Percentiles rank a stretch among this genome's conserved stretches.
Conservation (phyloP, 2,888 invertebrate species). For the Caenorhabditis sp. region DNA sequence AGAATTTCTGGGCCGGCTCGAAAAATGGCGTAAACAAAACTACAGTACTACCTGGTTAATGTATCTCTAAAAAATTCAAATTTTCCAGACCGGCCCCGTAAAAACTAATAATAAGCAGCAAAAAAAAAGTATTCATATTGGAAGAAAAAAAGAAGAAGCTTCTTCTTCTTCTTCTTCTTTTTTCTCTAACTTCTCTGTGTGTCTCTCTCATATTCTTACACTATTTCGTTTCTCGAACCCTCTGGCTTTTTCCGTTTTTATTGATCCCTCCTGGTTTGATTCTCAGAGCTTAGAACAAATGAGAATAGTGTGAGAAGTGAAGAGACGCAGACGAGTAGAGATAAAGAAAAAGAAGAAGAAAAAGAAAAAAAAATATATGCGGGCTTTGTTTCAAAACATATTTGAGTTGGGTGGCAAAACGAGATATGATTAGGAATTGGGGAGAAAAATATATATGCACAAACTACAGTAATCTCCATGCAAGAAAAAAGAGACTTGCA, state of each 20-base stretch:
- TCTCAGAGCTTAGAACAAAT: slow-evolving; percentile 1
- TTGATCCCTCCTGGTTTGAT: slow-evolving; percentile 1
- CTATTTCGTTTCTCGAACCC: slow-evolving; percentile 3
- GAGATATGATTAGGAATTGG: too few species aligned
- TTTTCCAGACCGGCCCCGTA: too few species aligned
- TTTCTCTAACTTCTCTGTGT: neutral
- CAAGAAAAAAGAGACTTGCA: too few species aligned
- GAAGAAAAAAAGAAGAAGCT: slow-evolving; percentile 16
- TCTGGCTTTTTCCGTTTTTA: neutral
- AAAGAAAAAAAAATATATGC: slow-evolving; percentile 13
- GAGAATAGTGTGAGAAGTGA: slow-evolving; percentile 11
- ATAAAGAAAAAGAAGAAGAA: slow-evolving; percentile 4
- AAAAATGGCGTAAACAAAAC: too few species aligned
- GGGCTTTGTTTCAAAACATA: too few species aligned
- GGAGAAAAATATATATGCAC: too few species aligned
- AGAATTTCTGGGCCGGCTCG: too few species aligned
- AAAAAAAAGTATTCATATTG: slow-evolving; percentile 9
- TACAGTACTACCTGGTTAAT: too few species aligned
- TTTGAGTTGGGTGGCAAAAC: too few species aligned
- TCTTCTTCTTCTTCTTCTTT: slow-evolving; percentile 9
- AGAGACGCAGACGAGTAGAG: too few species aligned
- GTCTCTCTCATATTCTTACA: slow-evolving; percentile 3
- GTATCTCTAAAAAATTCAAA: too few species aligned
- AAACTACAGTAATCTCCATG: too few species aligned
- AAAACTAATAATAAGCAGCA: slow-evolving; percentile 6